These are phyloP conservation scores for Erpetoichthys calabaricus DNA, from an alignment of 2,797 vertebrate genomes.

Conservation along the genomic window DNA sequence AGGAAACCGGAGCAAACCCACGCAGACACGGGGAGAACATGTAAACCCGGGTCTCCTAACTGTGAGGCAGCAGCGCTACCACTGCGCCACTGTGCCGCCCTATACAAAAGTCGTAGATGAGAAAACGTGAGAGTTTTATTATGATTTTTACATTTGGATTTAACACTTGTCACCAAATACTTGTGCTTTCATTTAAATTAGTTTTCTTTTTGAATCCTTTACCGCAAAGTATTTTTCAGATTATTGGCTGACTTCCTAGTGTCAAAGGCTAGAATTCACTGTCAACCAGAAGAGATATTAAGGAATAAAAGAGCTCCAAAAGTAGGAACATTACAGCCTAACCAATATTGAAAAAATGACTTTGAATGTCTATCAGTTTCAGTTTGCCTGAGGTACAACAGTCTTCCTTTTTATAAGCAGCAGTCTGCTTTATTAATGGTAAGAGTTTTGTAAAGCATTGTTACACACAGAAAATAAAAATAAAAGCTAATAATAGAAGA, in stretches of 20 bases:
- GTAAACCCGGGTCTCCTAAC: too few relatives aligned
- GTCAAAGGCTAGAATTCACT: conserved; percentile 23
- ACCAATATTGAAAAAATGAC: conserved; percentile 1
- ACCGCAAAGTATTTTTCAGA: conserved; percentile 18
- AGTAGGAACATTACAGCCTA: conserved; percentile 15
- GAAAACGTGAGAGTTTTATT: too few relatives aligned
- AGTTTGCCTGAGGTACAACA: not conserved
- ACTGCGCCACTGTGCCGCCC: too few relatives aligned
- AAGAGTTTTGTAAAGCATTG: not conserved
- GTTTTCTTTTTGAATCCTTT: conserved; percentile 23
- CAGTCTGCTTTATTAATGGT: not conserved
- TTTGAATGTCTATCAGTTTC: conserved; percentile 2
- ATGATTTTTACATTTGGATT: too few relatives aligned
- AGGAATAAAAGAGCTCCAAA: conserved; percentile 28
- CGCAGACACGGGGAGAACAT: too few relatives aligned
- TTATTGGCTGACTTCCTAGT: conserved; percentile 26
- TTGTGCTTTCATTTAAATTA: not conserved
- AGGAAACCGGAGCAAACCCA: too few relatives aligned
- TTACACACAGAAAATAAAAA: too few relatives aligned
- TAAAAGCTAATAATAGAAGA: too few relatives aligned
- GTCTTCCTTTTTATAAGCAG: not conserved
- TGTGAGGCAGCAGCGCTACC: too few relatives aligned
- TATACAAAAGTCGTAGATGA: too few relatives aligned
- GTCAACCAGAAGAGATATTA: conserved; percentile 23
- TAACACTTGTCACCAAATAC: too few relatives aligned